Evolutionary conservation across 2,113 vertebrate genomes (phyloP).

Genomic region (Gallinago paraguaiae): DNA sequence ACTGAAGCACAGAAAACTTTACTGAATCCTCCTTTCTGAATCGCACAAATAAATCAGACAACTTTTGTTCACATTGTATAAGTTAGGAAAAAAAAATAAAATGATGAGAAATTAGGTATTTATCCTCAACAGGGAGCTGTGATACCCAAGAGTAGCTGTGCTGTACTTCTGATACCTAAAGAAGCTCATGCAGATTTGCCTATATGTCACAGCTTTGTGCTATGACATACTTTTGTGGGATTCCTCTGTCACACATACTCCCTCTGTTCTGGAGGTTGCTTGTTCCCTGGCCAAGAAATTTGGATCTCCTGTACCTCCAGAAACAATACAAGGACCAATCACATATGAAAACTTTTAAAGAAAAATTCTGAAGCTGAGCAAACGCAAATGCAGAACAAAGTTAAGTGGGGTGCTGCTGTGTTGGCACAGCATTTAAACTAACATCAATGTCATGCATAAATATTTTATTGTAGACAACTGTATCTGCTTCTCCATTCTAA

Average conservation of each 20-base stretch:
- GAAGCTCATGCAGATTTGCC: background rate
- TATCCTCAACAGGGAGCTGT: background rate
- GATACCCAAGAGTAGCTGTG: background rate
- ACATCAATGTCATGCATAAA: background rate
- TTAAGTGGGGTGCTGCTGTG: background rate
- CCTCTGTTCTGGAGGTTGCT: background rate
- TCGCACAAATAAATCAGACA: background rate
- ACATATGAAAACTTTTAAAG: background rate
- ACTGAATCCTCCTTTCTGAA: background rate
- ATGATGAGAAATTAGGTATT: background rate
- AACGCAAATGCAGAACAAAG: background rate
- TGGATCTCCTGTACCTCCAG: background rate
- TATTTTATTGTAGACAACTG: background rate
- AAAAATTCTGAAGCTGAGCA: background rate
- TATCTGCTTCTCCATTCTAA: background rate
- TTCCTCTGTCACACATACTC: background rate
- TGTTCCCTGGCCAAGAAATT: background rate
- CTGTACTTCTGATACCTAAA: background rate
- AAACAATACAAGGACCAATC: background rate
- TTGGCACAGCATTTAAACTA: background rate
- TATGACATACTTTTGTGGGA: background rate
- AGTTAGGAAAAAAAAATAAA: background rate
- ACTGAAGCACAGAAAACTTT: background rate
- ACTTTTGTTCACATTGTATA: rapidly evolving
- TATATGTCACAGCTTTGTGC: background rate